Evolutionary conservation across 1,140 invertebrate species (phyloP).

Genomic region (Trichonephila inaurata): DNA sequence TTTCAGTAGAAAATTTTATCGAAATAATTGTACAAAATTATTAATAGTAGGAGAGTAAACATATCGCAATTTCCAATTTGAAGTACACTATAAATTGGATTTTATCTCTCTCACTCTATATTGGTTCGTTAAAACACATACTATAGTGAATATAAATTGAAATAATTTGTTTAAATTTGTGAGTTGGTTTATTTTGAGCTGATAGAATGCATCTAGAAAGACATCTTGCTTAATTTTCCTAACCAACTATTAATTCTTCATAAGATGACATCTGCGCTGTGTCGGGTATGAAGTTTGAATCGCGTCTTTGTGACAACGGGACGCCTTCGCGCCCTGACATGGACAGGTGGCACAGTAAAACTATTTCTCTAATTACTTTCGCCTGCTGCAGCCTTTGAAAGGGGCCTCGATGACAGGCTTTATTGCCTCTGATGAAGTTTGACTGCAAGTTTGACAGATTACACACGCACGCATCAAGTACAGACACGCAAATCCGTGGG

Average conservation of each 20-base stretch:
- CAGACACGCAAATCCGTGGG: neutral
- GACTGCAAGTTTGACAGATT: constrained; percentile 43
- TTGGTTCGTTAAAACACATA: too few species aligned
- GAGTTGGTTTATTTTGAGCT: too few species aligned
- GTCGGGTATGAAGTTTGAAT: constrained; percentile 33
- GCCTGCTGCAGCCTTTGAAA: neutral
- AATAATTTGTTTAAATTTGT: too few species aligned
- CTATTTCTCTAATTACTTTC: constrained; percentile 60
- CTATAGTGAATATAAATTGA: too few species aligned
- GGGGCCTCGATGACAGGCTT: constrained; percentile 25
- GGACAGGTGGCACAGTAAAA: constrained; percentile 39
- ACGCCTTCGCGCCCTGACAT: constrained; percentile 10
- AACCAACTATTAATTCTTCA: constrained; percentile 26
- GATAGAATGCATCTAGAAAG: neutral
- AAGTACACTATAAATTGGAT: too few species aligned
- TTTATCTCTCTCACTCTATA: too few species aligned
- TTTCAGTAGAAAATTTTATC: too few species aligned
- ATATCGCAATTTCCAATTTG: too few species aligned
- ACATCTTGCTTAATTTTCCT: neutral
- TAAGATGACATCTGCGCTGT: neutral
- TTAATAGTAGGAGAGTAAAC: too few species aligned
- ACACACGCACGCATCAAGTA: constrained; percentile 29
- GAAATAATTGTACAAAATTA: too few species aligned
- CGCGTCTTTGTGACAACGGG: constrained; percentile 36
- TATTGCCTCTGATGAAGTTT: constrained; percentile 38